Evolutionary conservation across 1,140 invertebrate genomes (phyloP), one percentile per base, ranked within the genome.

Genomic region (Drosophila nigrodunni): DNA sequence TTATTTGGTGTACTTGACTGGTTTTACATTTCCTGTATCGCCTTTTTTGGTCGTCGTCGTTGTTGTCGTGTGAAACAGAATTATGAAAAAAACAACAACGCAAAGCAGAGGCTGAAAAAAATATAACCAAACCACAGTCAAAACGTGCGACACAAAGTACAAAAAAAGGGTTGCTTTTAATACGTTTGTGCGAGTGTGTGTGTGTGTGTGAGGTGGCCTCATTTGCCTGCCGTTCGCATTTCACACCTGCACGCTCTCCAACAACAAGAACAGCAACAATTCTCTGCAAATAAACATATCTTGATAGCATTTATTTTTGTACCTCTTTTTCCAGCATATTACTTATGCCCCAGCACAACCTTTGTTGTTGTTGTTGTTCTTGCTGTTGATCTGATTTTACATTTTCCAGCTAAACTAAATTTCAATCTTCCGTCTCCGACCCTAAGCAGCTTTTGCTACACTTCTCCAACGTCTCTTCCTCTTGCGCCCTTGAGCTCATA

Each of bases 1-100:
- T 86, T 86, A 80, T 83, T 75, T 75, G 73, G 73, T 71, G 66
- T 78, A 72, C 74, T 78, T 76, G 77, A 68, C 54, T 80, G 85
- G 77, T 82, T 85, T 89, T 76, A 89, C 85, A 88, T 88, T 88
- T 88, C 85, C 85, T 89, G 85, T 89, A 75, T 82, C 46, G 61
- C 75, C 78, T 81, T 82, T 82, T 81, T 82, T 78, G 80, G 80
- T 81, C 78, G 60, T 46, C 73, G 44, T 61, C 13, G 46, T 39
- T 13, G 46, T 39, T 13, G 44, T 76, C 59, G 74, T 61, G 64
- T 79, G 62, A 80, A 73, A 80, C 66, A 73, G 65, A 77, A 80
- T 78, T 86, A 79, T 86, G 75, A 64, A 68, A 77, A 50, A 50
- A 71, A 71, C 15, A 76, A 58, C 58, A 44, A 47, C 39, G 34